Conservation (phyloP, 2,113 vertebrate species). For the Nothoprocta pentlandii region DNA sequence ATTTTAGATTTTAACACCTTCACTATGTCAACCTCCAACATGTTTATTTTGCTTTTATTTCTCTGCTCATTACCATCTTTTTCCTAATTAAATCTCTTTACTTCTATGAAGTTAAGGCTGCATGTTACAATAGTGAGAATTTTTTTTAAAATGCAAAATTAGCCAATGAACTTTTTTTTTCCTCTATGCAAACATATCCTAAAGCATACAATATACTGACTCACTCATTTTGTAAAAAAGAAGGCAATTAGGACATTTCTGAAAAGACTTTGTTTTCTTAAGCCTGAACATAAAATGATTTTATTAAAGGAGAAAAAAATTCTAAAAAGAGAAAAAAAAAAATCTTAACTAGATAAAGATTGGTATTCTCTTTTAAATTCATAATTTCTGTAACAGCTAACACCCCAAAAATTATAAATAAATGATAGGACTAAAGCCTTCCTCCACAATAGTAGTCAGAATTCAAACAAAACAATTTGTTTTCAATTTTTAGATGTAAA, state of each 20-base stretch:
- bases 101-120: background rate
- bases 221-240: background rate
- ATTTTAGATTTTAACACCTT: background rate
- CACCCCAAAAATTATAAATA: background rate
- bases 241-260: rapidly evolving
- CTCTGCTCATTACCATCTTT: background rate
- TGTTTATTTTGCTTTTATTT: background rate
- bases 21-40: background rate
- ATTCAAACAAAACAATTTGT: background rate
- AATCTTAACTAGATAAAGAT: background rate
- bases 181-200: background rate
- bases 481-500: background rate
- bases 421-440: background rate
- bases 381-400: background rate
- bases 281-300: background rate
- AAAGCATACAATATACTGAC: background rate
- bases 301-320: background rate
- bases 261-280: background rate
- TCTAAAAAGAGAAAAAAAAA: background rate
- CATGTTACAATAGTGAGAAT: background rate
- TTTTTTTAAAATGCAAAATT: background rate
- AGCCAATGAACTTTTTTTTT: background rate
- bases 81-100: background rate
- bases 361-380: background rate
- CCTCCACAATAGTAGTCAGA: background rate